Conservation (phyloP, 2,113 vertebrate species). For the Zosterops japonicus region DNA sequence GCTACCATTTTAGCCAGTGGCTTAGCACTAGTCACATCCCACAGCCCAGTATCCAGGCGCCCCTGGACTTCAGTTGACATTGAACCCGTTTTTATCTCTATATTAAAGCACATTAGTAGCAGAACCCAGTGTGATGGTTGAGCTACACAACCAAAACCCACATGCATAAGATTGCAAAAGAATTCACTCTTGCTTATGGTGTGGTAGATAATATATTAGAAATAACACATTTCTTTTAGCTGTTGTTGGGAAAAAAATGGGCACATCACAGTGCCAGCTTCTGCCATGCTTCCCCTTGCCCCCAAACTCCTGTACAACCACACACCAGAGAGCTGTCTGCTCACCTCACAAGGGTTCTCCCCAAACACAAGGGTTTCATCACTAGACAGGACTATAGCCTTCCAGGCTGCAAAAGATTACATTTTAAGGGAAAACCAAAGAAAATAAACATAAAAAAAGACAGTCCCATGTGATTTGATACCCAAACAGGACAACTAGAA, state of each 20-base stretch:
- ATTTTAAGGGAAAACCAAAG: background rate
- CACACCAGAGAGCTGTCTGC: rapidly evolving
- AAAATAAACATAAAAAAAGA: background rate
- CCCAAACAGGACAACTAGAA: background rate
- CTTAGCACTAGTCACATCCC: background rate
- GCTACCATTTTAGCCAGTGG: background rate
- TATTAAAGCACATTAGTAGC: background rate
- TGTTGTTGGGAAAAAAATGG: background rate
- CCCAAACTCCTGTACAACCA: background rate
- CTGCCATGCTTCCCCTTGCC: background rate
- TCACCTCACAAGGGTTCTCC: background rate
- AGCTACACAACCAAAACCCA: background rate
- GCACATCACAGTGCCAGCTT: background rate
- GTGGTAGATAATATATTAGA: background rate
- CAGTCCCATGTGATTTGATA: background rate
- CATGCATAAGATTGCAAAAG: background rate
- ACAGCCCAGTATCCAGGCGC: background rate
- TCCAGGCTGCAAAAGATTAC: background rate
- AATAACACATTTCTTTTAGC: background rate
- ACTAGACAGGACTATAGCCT: background rate
- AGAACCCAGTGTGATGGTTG: background rate
- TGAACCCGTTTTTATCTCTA: background rate
- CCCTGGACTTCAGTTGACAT: background rate
- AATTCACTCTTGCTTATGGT: background rate
- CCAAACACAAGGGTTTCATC: background rate